Base-by-base conservation (phyloP, 2,888 invertebrate genomes). In the Xiphydria camelus region DNA sequence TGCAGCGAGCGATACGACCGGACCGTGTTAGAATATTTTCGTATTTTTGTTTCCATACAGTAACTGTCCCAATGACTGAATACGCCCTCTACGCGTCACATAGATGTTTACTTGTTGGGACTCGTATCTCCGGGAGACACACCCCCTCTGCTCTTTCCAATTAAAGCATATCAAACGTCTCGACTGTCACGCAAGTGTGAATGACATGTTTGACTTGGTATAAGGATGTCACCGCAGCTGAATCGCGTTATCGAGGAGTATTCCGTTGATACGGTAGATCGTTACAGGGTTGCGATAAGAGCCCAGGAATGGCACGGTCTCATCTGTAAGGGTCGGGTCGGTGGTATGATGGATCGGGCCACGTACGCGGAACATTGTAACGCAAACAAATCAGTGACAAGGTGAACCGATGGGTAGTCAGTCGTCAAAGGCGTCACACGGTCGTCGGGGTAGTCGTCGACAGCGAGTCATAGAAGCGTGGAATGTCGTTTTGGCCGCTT, bases 331-430 rank as follows among this genome's bases (percentile, higher is more conserved):
- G 10, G 29, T 10, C 29, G 10, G 29, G 29, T 26, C 12, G 29
- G 12, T 26, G 6, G 40, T 29, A 45, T 45, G 45, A 45, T 45
- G 39, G 45, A 45, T 45, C 32, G 45, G 45, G 45, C 32, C 32
- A 45, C 40, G 36, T 35, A 33, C 40, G 26, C 17, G 22, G 32
- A 26, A 21, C 31, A 31, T 41, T 23, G 17, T 15, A 45, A 41
- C 31, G 45, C 40, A 45, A 45, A 45, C 40, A 45, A 45, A 45
- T 45, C 45, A 40, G 45, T 40, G 40, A 45, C 45, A 45, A 45
- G 45, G 45, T 45, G 45, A 31, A 20, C 45, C 25, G 39, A 40
- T 39, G 18, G 9, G 29, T 4, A 26, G 10, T 10, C 6, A 14
- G 10, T 7, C 12, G 10, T 26, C 29, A 26, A 14, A 3, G 1